Evolutionary conservation across 2,888 invertebrate genomes (phyloP), one percentile per base, ranked within the genome.

Genomic region (Patella depressa): DNA sequence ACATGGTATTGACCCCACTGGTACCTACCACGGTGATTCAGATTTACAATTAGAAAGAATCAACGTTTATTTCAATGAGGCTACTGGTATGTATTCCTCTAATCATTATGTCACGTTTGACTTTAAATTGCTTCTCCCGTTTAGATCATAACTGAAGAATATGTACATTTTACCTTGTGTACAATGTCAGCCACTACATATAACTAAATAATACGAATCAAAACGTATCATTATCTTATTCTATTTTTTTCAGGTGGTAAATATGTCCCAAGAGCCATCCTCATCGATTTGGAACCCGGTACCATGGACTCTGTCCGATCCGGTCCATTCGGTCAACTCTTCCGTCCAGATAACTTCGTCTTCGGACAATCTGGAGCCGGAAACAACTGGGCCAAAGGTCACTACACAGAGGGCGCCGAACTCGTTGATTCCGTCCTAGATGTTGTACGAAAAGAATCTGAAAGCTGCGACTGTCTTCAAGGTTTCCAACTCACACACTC

Each of bases 1-100:
- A 65, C 65, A 65, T 65, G 65, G 65, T 65, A 65, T 65, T 65
- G 65, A 65, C 65, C 65, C 65, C 19, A 65, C 65, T 65, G 65
- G 65, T 24, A 65, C 65, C 17, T 65, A 65, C 65, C 65, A 65
- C 65, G 65, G 65, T 65, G 65, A 65, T 4, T 65, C 65, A 2
- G 65, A 65, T 65, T 24, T 65, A 24, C 65, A 65, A 14, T 65
- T 65, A 24, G 65, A 65, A 24, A 65, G 65, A 65, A 65, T 65
- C 65, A 65, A 65, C 19, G 65, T 65, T 65, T 65, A 65, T 24
- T 65, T 65, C 65, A 65, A 65, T 14, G 65, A 65, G 14, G 65
- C 65, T 65, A 65, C 65, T 24, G 65, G 65, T 65, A 65, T 45
- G 45, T 45, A 45, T 45, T 45, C 7, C 7, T 9, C 1, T 45